These are phyloP conservation scores for Stegodyphus mimosarum DNA, from an alignment of 1,140 invertebrate species.

Conservation along the genomic window DNA sequence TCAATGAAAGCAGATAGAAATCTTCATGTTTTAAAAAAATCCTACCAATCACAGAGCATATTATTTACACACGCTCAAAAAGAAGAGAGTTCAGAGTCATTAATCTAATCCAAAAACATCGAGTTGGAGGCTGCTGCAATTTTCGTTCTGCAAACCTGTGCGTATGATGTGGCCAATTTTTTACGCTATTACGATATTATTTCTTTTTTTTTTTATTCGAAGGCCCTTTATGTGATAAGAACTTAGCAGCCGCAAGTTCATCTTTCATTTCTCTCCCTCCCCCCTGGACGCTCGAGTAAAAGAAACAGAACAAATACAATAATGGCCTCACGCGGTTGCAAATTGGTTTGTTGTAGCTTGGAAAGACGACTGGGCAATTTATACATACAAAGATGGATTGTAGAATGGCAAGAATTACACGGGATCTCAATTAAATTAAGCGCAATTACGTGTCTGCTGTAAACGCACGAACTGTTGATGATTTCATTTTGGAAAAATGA, in stretches of 20 bases:
- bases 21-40: not conserved
- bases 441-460: conserved; percentile 47
- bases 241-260: conserved; percentile 38
- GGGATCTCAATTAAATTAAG: conserved; percentile 57
- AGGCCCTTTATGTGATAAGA: conserved; percentile 30
- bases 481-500: conserved; percentile 48
- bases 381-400: conserved; percentile 19
- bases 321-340: conserved; percentile 39
- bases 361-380: not conserved
- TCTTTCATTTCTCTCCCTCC: not conserved
- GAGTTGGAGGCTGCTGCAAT: conserved; percentile 13
- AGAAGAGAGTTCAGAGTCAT: conserved; percentile 21
- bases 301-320: conserved; percentile 47
- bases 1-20: conserved; percentile 31
- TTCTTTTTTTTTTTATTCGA: conserved; percentile 11
- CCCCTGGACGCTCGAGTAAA: conserved; percentile 6
- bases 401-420: conserved; percentile 36
- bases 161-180: conserved; percentile 38
- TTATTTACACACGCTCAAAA: not conserved
- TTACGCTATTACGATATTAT: conserved; percentile 48
- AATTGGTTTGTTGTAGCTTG: conserved; percentile 37
- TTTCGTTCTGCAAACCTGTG: conserved; percentile 34
- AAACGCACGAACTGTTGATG: conserved; percentile 58
- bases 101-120: conserved; percentile 54
- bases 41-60: not conserved